Conservation (phyloP, 1,140 invertebrate genomes). For the Microplitis demolitor region DNA sequence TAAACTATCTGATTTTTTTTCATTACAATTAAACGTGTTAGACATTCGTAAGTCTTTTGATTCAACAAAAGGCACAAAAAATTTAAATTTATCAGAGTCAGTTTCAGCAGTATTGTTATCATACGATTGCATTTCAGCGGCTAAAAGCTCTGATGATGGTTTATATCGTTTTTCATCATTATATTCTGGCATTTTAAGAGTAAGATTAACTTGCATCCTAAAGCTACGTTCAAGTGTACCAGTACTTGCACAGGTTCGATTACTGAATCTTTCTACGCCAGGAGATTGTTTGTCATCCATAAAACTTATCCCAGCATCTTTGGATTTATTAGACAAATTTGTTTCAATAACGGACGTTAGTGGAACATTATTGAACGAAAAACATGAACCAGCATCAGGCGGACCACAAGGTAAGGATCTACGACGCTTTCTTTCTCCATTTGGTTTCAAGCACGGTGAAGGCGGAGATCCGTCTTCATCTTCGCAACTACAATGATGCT, state of each 20-base stretch:
- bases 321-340: neutral
- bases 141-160: constrained; percentile 33
- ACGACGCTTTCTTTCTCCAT: constrained; percentile 54
- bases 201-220: constrained; percentile 42
- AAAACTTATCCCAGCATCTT: constrained; percentile 18
- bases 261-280: constrained; percentile 6
- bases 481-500: constrained; percentile 71
- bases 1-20: neutral
- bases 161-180: constrained; percentile 56
- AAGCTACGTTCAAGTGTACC: constrained; percentile 50
- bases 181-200: constrained; percentile 44
- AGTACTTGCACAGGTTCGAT: constrained; percentile 21
- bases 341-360: constrained; percentile 35
- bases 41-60: neutral
- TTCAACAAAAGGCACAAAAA: constrained; percentile 21
- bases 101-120: neutral
- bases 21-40: neutral
- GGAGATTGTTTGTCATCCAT: constrained; percentile 17
- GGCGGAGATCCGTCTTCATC: constrained; percentile 60
- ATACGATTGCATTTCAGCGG: neutral
- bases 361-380: constrained; percentile 31
- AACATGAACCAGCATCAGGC: constrained; percentile 22
- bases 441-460: constrained; percentile 47
- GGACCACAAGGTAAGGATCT: constrained; percentile 57
- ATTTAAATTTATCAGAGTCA: constrained; percentile 11